phyloP scores from a whole-genome alignment of 2,888 invertebrate genomes.

The Acronicta alni region DNA sequence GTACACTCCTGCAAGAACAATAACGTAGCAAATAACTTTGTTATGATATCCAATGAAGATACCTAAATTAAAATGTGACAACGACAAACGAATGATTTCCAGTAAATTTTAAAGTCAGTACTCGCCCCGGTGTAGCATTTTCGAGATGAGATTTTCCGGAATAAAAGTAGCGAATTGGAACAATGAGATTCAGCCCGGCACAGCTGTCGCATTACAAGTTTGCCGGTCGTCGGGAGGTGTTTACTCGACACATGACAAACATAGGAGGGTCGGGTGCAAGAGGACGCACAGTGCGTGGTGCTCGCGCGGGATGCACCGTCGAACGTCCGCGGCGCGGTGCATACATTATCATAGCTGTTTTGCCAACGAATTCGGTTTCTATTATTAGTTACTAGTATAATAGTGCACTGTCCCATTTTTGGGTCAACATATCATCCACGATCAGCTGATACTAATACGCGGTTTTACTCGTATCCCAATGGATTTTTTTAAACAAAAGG shows the following conservation, averaged over 20 bases:
- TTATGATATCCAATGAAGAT: slow-evolving; percentile 33
- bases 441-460: slow-evolving; percentile 14
- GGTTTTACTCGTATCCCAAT: too few species aligned
- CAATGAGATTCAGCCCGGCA: slow-evolving; percentile 71
- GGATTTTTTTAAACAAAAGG: too few species aligned
- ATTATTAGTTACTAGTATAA: slow-evolving; percentile 58
- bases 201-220: slow-evolving; percentile 76
- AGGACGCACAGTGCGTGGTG: slow-evolving; percentile 15
- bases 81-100: slow-evolving; percentile 49
- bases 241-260: slow-evolving; percentile 67
- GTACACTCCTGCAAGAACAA: slow-evolving; percentile 68
- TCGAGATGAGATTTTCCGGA: slow-evolving; percentile 61
- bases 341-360: slow-evolving; percentile 60
- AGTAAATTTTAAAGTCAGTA: slow-evolving; percentile 52
- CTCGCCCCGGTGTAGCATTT: slow-evolving; percentile 74
- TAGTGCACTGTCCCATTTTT: slow-evolving; percentile 36
- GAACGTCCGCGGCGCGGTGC: slow-evolving; percentile 35
- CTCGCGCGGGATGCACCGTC: slow-evolving; percentile 32
- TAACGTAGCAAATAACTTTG: slow-evolving; percentile 46
- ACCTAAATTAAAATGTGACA: slow-evolving; percentile 46
- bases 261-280: slow-evolving; percentile 32
- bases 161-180: slow-evolving; percentile 71
- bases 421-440: slow-evolving; percentile 30
- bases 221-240: slow-evolving; percentile 54
- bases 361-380: slow-evolving; percentile 56